A percentile compares a stretch with the other conserved stretches of the same genome.
Evolutionary conservation across 2,888 invertebrate genomes (phyloP).

Genomic region (Diarsia mendica): DNA sequence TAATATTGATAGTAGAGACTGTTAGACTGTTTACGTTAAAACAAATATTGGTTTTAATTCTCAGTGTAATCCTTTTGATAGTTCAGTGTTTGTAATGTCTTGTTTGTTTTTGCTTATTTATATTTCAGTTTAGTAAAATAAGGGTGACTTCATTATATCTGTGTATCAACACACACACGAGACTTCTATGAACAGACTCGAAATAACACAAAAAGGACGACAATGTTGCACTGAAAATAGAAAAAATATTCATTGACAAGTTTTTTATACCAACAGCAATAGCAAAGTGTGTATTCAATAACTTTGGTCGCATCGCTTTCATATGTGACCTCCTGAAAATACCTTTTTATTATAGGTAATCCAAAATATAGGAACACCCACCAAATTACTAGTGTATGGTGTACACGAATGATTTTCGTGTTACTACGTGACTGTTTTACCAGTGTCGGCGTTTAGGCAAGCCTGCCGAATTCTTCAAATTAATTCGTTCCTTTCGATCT

Average conservation of each 20-base stretch:
- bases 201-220: background rate
- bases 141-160: background rate
- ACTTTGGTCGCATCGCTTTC: slow-evolving; percentile 1
- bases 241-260: background rate
- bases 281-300: background rate
- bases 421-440: slow-evolving; percentile 77
- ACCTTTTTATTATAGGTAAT: slow-evolving; percentile 4
- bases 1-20: slow-evolving; percentile 21
- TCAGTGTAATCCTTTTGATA: slow-evolving; percentile 28
- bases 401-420: slow-evolving; percentile 59
- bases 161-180: background rate
- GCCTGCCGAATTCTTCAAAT: slow-evolving; percentile 71
- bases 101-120: slow-evolving; percentile 18
- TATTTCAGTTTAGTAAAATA: background rate
- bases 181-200: background rate
- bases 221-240: background rate
- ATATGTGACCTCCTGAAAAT: slow-evolving; percentile 8
- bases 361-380: background rate
- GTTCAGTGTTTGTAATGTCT: slow-evolving; percentile 6
- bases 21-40: background rate
- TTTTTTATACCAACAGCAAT: background rate
- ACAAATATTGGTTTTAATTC: slow-evolving; percentile 30
- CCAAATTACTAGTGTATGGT: slow-evolving; percentile 13
- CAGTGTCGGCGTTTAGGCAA: slow-evolving; percentile 55
- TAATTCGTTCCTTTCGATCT: slow-evolving; percentile 72